Evolutionary conservation across 2,797 vertebrate genomes (phyloP).

Genomic region (Mallotus villosus): DNA sequence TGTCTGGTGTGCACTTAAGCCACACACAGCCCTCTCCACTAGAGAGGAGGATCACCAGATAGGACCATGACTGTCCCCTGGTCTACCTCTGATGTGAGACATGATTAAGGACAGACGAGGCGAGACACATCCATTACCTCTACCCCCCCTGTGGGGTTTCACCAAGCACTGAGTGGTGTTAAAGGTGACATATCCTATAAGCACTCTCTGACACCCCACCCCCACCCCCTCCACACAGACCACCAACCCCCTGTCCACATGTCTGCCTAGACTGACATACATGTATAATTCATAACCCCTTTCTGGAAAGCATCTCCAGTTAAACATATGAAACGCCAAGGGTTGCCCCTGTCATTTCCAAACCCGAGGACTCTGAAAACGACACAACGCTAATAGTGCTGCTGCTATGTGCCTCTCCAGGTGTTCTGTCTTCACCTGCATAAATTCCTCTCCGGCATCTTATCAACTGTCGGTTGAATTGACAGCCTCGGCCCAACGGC

Average conservation of each 20-base stretch:
- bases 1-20: slow-evolving; percentile 17
- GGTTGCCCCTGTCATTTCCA: slow-evolving; percentile 35
- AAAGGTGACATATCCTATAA: not conserved
- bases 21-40: too few species aligned
- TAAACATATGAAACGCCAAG: not conserved
- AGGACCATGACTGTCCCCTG: slow-evolving; percentile 5
- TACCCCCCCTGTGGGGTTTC: not conserved
- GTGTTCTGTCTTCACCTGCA: slow-evolving; percentile 5
- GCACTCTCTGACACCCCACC: not conserved
- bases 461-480: not conserved
- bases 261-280: not conserved
- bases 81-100: not conserved
- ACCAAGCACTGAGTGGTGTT: not conserved
- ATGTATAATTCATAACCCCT: slow-evolving; percentile 46
- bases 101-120: not conserved
- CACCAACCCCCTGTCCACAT: slow-evolving; percentile 25
- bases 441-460: not conserved
- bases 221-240: not conserved
- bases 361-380: slow-evolving; percentile 38
- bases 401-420: slow-evolving; percentile 40
- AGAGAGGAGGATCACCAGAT: not conserved
- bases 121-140: slow-evolving; percentile 24
- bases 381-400: slow-evolving; percentile 43
- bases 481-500: not conserved
- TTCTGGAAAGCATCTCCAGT: slow-evolving; percentile 7